Conservation (phyloP, 1,140 invertebrate genomes). For the Aphelenchoides fujianensis region DNA sequence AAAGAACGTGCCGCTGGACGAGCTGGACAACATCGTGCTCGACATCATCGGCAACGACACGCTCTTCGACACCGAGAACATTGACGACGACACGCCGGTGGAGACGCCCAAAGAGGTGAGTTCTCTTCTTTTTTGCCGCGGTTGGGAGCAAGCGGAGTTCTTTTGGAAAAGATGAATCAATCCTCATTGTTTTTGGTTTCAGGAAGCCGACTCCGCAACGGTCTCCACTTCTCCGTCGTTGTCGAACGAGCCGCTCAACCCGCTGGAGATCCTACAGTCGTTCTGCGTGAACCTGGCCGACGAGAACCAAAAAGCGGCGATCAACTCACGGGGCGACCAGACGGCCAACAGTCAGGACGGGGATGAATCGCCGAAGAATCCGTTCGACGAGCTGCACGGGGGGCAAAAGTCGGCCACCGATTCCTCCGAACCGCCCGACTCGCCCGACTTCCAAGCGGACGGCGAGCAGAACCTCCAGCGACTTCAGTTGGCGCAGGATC, state of each 20-base stretch:
- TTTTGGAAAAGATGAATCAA: too few species aligned
- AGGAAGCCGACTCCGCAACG: not conserved
- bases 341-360: not conserved
- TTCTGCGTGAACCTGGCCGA: not conserved
- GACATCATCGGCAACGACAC: slow-evolving; percentile 16
- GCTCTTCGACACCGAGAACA: not conserved
- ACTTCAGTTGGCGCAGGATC: not conserved
- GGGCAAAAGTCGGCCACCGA: not conserved
- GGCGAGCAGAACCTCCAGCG: not conserved
- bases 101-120: not conserved
- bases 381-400: not conserved
- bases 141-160: too few species aligned
- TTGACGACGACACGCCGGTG: not conserved
- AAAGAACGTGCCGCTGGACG: not conserved
- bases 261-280: not conserved
- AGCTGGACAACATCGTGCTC: slow-evolving; percentile 8
- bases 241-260: slow-evolving; percentile 9
- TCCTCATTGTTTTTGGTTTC: not conserved
- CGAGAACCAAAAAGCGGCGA: not conserved
- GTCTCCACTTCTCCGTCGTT: not conserved
- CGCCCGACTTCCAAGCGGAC: not conserved
- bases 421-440: not conserved
- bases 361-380: not conserved
- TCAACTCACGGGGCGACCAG: too few species aligned
- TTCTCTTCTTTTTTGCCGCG: not conserved